Conservation (phyloP, 2,113 vertebrate genomes). For the Cathartes aura region DNA sequence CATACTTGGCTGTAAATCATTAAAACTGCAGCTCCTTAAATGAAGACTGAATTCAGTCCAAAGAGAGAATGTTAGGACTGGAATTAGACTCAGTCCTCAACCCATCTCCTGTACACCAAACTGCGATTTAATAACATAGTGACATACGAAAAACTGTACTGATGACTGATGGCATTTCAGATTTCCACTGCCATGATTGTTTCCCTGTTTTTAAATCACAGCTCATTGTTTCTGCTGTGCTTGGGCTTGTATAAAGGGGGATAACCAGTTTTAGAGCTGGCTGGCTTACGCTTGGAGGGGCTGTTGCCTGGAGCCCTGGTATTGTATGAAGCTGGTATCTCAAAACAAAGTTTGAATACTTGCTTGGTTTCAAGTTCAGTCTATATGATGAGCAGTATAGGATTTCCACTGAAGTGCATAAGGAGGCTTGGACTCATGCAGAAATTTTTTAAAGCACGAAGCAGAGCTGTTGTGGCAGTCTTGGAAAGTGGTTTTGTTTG, state of each 20-base stretch:
- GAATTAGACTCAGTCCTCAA: background rate
- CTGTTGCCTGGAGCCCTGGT: background rate
- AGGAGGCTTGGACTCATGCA: background rate
- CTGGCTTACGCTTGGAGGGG: background rate
- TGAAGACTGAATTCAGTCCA: background rate
- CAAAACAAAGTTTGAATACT: background rate
- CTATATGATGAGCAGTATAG: background rate
- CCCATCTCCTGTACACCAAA: background rate
- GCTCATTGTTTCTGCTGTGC: background rate
- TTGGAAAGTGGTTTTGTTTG: background rate
- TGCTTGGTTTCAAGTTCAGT: background rate
- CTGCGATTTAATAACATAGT: background rate
- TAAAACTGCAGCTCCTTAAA: constrained; percentile 43
- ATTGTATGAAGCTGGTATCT: background rate
- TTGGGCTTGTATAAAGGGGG: background rate
- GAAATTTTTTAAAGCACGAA: background rate
- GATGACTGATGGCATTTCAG: background rate
- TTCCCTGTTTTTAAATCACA: background rate
- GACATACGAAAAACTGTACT: background rate
- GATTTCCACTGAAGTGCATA: background rate
- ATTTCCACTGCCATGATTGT: background rate
- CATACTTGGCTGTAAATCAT: background rate
- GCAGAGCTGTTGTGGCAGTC: background rate
- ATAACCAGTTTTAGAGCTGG: background rate
- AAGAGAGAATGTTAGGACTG: background rate